Evolutionary conservation across 2,113 vertebrate genomes (phyloP), one percentile per base, ranked within the genome.

Genomic region (Toxotes chatareus): DNA sequence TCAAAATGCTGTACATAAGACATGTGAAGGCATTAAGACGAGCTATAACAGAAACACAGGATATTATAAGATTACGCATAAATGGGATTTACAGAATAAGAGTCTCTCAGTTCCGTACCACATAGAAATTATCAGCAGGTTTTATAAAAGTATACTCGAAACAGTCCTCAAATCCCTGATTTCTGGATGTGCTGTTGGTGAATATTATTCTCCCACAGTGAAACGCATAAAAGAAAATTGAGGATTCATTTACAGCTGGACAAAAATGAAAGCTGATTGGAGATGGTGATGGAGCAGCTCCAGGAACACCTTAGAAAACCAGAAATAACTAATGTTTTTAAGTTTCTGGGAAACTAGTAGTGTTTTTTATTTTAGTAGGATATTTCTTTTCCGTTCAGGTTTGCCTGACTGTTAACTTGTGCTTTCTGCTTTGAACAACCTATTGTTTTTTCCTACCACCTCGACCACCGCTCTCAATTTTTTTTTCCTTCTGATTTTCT

Each of bases 381-480:
- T 36, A 19, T 61, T 27, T 62, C 23, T 19, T 46, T 17, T 71
- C 44, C 32, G 51, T 36, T 21, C 31, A 47, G 17, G 12, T 60
- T 42, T 57, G 8, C 17, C 56, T 38, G 42, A 32, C 21, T 13
- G 34, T 77, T 76, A 36, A 59, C 38, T 66, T 31, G 5, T 69
- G 64, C 76, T 73, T 40, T 80, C 40, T 69, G 64, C 76, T 73
- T 40, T 80, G 46, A 74, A 81, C 62, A 83, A 69, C 55, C 16
- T 79, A 73, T 27, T 90, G 66, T 66, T 59, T 89, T 91, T 91
- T 79, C 81, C 47, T 64, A 76, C 79, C 55, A 69, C 57, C 70
- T 84, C 8, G 3, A 27, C 51, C 2, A 27, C 51, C 2, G 0
- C 75, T 71, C 77, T 82, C 56, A 62, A 3, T 57, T 49, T 34